Evolutionary conservation across 2,113 vertebrate species (phyloP).

Genomic region (Copsychus sechellarum): DNA sequence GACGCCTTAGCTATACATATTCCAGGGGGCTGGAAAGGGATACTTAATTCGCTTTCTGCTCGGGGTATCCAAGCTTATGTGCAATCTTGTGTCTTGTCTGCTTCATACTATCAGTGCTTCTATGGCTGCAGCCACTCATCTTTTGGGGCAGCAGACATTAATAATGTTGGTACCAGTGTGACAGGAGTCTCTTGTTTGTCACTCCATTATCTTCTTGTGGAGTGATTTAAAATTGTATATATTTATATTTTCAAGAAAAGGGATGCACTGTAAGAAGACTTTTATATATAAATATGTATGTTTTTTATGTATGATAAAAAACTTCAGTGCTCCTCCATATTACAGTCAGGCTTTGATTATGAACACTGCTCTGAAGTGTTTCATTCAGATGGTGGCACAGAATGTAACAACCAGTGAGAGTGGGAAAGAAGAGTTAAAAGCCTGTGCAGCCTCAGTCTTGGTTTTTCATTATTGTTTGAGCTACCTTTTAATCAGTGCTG

Average conservation of each 20-base stretch:
- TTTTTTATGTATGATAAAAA: neutral
- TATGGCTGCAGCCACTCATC: neutral
- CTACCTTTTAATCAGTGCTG: neutral
- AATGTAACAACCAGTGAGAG: neutral
- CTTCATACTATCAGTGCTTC: neutral
- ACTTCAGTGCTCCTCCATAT: neutral
- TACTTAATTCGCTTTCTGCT: neutral
- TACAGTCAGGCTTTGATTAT: neutral
- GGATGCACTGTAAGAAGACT: neutral
- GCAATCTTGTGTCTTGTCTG: fast-evolving
- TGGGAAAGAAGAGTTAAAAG: neutral
- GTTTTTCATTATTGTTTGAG: neutral
- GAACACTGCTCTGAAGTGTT: neutral
- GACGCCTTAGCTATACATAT: neutral
- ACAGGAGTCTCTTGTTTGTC: neutral
- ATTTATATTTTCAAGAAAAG: neutral
- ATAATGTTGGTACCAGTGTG: neutral
- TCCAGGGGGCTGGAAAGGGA: neutral
- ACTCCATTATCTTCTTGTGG: neutral
- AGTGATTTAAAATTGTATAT: neutral
- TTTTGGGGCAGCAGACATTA: neutral
- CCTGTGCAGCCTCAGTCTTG: neutral
- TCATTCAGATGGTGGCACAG: neutral
- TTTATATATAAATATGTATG: neutral
- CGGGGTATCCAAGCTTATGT: neutral